phyloP scores from a whole-genome alignment of 2,888 invertebrate genomes.

The Endotricha flammealis region DNA sequence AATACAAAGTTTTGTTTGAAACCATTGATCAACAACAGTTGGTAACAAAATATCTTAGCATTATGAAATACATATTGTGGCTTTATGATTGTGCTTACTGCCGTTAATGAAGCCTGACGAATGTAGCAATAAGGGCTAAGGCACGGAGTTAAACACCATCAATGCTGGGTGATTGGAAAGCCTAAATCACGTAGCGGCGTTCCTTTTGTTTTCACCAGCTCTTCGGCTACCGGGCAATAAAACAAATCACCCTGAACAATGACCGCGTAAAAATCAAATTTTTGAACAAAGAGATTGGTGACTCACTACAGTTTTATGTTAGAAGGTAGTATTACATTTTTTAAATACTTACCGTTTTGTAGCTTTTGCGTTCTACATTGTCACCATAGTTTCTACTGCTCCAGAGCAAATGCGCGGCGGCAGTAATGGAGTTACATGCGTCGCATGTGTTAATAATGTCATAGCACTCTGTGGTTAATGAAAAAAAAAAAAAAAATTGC shows the following conservation, averaged over 20 bases:
- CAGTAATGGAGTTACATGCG: too few species aligned
- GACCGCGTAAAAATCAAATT: constrained; percentile 40
- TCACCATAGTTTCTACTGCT: too few species aligned
- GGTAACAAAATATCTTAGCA: too few species aligned
- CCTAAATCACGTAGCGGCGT: constrained; percentile 35
- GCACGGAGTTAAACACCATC: constrained; percentile 43
- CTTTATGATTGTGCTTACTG: constrained; percentile 25
- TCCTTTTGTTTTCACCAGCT: constrained; percentile 38
- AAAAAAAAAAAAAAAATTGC: too few species aligned
- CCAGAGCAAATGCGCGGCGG: too few species aligned
- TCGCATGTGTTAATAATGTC: too few species aligned
- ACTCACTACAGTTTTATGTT: background rate
- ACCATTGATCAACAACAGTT: too few species aligned
- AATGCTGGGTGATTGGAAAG: constrained; percentile 24
- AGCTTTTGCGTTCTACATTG: too few species aligned
- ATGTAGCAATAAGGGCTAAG: constrained; percentile 40
- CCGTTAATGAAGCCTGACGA: constrained; percentile 50
- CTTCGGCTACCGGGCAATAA: constrained; percentile 51
- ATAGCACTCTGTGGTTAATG: too few species aligned
- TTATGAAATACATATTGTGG: constrained; percentile 18
- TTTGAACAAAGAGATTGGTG: constrained; percentile 9
- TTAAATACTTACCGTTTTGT: too few species aligned
- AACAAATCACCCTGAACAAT: constrained; percentile 48
- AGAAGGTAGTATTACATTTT: too few species aligned
- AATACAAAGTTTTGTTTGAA: too few species aligned